Percentiles rank a stretch among this genome's conserved stretches.
Evolutionary conservation across 1,140 invertebrate species (phyloP).

Genomic region (Drosophila seguyi): DNA sequence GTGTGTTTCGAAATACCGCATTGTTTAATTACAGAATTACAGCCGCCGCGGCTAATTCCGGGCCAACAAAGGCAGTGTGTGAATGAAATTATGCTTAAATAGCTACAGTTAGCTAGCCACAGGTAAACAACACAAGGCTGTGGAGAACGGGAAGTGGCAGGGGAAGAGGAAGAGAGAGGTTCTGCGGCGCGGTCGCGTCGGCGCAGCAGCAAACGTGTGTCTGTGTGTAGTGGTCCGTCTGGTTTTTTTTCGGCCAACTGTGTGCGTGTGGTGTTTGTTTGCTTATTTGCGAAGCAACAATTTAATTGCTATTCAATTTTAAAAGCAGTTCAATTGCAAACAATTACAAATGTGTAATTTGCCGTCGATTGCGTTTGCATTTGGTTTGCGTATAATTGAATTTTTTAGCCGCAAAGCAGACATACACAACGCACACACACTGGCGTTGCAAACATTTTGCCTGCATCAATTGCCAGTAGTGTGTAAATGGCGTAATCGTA

Average conservation of each 20-base stretch:
- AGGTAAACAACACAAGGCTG: constrained; percentile 28
- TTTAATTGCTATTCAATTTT: constrained; percentile 66
- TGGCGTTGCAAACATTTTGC: background rate
- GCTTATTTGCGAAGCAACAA: constrained; percentile 63
- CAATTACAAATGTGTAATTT: constrained; percentile 74
- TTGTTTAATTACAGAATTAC: constrained; percentile 48
- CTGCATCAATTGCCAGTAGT: constrained; percentile 10
- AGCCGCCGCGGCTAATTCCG: constrained; percentile 38
- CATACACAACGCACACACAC: background rate
- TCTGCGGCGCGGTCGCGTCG: constrained; percentile 45
- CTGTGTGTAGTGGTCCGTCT: constrained; percentile 26
- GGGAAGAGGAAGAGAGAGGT: constrained; percentile 25
- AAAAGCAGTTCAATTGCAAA: constrained; percentile 78
- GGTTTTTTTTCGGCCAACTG: constrained; percentile 28
- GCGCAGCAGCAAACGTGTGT: constrained; percentile 31
- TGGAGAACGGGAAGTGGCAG: background rate
- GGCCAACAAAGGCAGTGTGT: constrained; percentile 40
- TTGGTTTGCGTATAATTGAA: constrained; percentile 62
- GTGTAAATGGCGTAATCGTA: constrained; percentile 78
- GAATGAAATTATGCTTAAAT: constrained; percentile 44
- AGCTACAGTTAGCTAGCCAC: constrained; percentile 12
- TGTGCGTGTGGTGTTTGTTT: constrained; percentile 23
- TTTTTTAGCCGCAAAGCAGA: constrained; percentile 51
- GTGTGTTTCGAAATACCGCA: constrained; percentile 51
- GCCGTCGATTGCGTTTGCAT: constrained; percentile 65